Conservation (phyloP, 1,140 invertebrate genomes). For the Ooceraea biroi region DNA sequence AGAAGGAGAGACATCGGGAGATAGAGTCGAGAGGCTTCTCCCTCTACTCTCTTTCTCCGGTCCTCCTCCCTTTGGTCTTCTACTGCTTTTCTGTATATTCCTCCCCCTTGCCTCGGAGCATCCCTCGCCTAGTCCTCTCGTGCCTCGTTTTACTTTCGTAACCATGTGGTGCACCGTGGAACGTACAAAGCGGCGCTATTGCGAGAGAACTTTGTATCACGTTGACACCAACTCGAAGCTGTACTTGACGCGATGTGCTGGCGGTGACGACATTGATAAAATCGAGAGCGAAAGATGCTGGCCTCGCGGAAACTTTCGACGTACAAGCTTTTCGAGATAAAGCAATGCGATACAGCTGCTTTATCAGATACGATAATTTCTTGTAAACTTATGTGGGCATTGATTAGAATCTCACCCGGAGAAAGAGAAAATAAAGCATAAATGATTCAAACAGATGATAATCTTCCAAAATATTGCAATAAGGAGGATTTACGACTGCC, state of each 20-base stretch:
- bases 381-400: neutral
- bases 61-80: neutral
- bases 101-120: no score
- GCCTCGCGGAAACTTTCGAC: conserved; percentile 34
- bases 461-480: neutral
- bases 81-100: neutral
- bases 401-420: neutral
- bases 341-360: neutral
- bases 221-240: conserved; percentile 43
- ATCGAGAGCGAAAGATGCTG: conserved; percentile 40
- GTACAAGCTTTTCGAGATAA: conserved; percentile 34
- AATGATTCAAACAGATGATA: neutral
- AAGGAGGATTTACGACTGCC: neutral
- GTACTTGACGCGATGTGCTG: neutral
- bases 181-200: conserved; percentile 33
- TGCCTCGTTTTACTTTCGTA: conserved; percentile 46
- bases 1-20: conserved; percentile 55
- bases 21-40: conserved; percentile 72
- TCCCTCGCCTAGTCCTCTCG: neutral
- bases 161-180: conserved; percentile 4
- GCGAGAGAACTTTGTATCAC: conserved; percentile 51
- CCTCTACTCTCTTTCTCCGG: neutral
- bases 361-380: neutral
- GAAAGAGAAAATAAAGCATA: neutral
- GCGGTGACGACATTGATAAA: conserved; percentile 33